Base-by-base conservation (phyloP, 2,888 invertebrate species). In the Harpalus rufipes region DNA sequence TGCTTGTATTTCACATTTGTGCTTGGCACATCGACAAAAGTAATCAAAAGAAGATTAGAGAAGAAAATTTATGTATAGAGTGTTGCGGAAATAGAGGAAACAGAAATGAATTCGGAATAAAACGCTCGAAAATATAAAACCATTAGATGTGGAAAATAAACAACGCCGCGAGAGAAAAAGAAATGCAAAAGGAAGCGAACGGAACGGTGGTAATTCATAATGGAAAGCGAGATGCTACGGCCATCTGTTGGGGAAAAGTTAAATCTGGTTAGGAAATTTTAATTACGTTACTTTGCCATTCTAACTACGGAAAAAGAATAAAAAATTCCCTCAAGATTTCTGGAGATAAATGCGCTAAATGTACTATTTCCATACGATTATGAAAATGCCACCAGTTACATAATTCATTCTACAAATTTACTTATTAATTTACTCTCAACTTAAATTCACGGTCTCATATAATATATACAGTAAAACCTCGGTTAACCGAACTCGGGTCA, bases 21-120 rank as follows among this genome's bases (percentile, higher is more conserved):
- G 72, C 83, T 83, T 83, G 83, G 83, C 61, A 59, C 72, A 83
- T 83, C 59, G 83, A 83, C 83, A 83, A 83, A 83, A 83, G 83
- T 83, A 83, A 83, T 83, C 83, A 83, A 83, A 83, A 74, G 83
- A 83, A 83, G 83, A 83, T 83, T 83, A 83, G 76, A 74, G 83
- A 83, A 74, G 72, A 39, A 83, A 83, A 83, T 83, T 83, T 83
- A 83, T 83, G 74, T 83, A 83, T 61, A 72, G 83, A 72, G 74
- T 83, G 61, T 76, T 58, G 58, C 74, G 83, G 59, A 83, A 83
- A 76, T 83, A 74, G 83, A 83, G 59, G 83, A 83, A 83, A 83
- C 74, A 72, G 83, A 83, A 74, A 83, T 83, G 74, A 83, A 83
- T 83, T 74, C 76, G 44, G 83, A 83, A 83, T 83, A 83, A 83